Evolutionary conservation across 2,113 vertebrate species (phyloP).

Genomic region (Marmota monax): DNA sequence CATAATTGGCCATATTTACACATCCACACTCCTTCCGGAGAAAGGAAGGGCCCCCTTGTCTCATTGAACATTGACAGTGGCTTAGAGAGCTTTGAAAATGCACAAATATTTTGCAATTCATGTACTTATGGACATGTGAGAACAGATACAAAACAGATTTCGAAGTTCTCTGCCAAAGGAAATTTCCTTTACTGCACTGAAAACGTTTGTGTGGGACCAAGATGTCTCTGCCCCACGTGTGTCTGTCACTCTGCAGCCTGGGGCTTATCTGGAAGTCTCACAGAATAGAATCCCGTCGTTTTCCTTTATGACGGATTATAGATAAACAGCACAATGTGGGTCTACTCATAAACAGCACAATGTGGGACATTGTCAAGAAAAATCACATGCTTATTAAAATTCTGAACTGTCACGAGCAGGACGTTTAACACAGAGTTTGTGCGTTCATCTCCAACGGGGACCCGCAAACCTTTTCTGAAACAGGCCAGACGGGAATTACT

Average conservation of each 20-base stretch:
- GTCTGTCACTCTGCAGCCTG: no score
- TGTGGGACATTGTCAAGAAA: neutral
- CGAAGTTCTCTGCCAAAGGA: neutral
- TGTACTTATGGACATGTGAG: neutral
- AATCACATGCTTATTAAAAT: no score
- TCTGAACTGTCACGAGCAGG: neutral
- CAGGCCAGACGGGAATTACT: neutral
- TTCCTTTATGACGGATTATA: neutral
- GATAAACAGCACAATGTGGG: neutral
- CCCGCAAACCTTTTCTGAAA: neutral
- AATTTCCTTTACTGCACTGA: neutral
- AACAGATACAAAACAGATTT: neutral
- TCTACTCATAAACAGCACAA: neutral
- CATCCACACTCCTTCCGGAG: fast-evolving
- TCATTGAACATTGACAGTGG: no score
- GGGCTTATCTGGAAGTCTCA: neutral
- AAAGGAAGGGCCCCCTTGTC: neutral
- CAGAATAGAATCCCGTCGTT: neutral
- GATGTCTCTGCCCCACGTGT: neutral
- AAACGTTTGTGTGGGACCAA: neutral
- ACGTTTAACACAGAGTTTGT: neutral
- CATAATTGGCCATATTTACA: fast-evolving
- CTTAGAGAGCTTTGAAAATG: neutral
- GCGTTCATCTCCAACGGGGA: neutral
- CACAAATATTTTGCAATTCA: neutral